A percentile compares a stretch with the other conserved stretches of the same genome.
Conservation (phyloP, 1,140 invertebrate genomes). For the Brachystomella parvula region DNA sequence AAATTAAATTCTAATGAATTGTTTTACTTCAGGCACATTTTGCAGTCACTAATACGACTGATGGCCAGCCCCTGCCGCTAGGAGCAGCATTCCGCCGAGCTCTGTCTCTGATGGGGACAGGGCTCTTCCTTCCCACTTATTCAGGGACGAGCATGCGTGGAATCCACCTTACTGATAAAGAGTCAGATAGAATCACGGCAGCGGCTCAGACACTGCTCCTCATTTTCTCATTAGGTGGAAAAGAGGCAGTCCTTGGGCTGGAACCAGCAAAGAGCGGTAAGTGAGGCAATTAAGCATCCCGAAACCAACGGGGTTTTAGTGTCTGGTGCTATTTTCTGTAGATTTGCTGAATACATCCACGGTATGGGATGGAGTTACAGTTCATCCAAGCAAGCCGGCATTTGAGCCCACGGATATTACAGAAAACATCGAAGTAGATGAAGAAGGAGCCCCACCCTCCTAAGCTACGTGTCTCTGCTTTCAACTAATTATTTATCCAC, state of each 20-base stretch:
- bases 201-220: conserved; percentile 82
- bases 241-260: conserved; percentile 74
- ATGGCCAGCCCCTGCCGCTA: conserved; percentile 81
- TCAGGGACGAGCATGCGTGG: conserved; percentile 80
- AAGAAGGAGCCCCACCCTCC: conserved; percentile 41
- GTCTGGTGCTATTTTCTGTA: conserved; percentile 33
- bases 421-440: conserved; percentile 51
- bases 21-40: conserved; percentile 74
- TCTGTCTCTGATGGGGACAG: conserved; percentile 84
- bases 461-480: too few relatives aligned
- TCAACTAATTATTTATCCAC: too few relatives aligned
- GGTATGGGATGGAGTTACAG: conserved; percentile 89
- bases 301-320: not conserved
- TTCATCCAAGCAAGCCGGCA: conserved; percentile 80
- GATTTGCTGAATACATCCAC: conserved; percentile 65
- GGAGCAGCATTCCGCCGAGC: conserved; percentile 80
- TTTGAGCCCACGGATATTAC: conserved; percentile 58
- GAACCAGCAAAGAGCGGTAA: conserved; percentile 44
- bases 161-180: conserved; percentile 87
- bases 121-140: conserved; percentile 65
- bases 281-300: not conserved
- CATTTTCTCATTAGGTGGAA: conserved; percentile 83
- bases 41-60: conserved; percentile 93
- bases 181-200: conserved; percentile 87
- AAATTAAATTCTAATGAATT: conserved; percentile 13